These are phyloP conservation scores for Tinamus guttatus DNA, from an alignment of 2,113 vertebrate genomes.

Conservation along the genomic window DNA sequence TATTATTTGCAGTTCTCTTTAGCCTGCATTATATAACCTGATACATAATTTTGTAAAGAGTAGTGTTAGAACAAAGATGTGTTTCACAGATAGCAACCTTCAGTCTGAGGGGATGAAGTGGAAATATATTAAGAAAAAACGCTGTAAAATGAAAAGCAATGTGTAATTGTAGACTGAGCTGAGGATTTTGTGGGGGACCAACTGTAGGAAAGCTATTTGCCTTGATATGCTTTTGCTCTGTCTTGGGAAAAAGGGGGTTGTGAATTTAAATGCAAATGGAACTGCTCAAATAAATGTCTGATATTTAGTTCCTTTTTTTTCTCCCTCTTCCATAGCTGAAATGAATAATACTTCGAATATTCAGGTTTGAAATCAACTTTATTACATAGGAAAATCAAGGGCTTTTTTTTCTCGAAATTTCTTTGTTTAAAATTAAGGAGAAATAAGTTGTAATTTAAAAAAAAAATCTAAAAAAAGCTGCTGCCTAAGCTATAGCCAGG, in stretches of 20 bases:
- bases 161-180: not conserved
- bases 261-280: not conserved
- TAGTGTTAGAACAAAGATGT: not conserved
- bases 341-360: not conserved
- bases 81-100: not conserved
- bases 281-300: not conserved
- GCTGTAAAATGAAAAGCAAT: not conserved
- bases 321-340: not conserved
- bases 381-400: not conserved
- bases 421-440: not conserved
- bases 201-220: not conserved
- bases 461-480: not conserved
- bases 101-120: not conserved
- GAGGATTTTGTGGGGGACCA: not conserved
- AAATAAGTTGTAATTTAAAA: not conserved
- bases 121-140: not conserved
- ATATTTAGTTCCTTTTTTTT: not conserved
- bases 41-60: not conserved
- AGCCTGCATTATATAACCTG: not conserved
- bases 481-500: not conserved
- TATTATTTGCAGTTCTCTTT: not conserved
- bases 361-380: not conserved
- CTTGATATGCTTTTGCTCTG: not conserved
- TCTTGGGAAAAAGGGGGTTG: fast-evolving
- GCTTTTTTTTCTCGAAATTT: not conserved